Evolutionary conservation across 2,888 invertebrate genomes (phyloP).

Genomic region (Cheiracanthium punctorium): DNA sequence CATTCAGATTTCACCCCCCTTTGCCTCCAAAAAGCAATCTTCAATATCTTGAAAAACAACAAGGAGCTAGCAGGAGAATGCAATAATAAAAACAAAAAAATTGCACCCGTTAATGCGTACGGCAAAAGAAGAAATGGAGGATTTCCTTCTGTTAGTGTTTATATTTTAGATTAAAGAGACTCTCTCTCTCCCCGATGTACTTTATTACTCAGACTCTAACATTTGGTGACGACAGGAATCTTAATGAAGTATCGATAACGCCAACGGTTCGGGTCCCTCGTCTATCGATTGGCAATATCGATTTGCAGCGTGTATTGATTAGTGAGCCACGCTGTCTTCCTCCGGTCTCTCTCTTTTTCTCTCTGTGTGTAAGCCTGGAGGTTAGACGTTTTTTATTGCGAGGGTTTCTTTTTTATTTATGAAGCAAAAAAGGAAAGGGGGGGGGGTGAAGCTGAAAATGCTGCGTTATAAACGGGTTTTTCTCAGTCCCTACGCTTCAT

Average conservation of each 20-base stretch:
- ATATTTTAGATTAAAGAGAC: conserved; percentile 68
- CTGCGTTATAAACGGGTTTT: conserved; percentile 64
- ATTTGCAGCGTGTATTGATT: conserved; percentile 62
- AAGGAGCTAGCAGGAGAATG: conserved; percentile 20
- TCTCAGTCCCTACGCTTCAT: conserved; percentile 39
- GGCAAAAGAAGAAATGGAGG: conserved; percentile 53
- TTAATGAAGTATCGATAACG: conserved; percentile 70
- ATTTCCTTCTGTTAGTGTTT: conserved; percentile 49
- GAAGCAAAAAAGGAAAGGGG: no score
- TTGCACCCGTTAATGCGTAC: conserved; percentile 56
- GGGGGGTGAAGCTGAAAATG: conserved; percentile 28
- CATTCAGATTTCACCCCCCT: conserved; percentile 57
- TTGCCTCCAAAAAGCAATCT: conserved; percentile 57
- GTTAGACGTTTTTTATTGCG: conserved; percentile 53
- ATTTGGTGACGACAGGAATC: conserved; percentile 68
- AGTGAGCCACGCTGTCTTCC: conserved; percentile 61
- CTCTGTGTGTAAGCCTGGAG: conserved; percentile 38
- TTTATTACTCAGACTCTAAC: conserved; percentile 44
- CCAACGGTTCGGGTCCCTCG: conserved; percentile 56
- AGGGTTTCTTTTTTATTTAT: conserved; percentile 35
- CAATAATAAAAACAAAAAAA: conserved; percentile 38
- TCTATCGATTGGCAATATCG: conserved; percentile 63
- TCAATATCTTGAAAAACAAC: conserved; percentile 61
- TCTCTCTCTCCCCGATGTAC: conserved; percentile 22
- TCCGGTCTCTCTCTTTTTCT: conserved; percentile 52